These are phyloP conservation scores for Chesias legatella DNA, from an alignment of 2,888 invertebrate genomes.

Conservation along the genomic window DNA sequence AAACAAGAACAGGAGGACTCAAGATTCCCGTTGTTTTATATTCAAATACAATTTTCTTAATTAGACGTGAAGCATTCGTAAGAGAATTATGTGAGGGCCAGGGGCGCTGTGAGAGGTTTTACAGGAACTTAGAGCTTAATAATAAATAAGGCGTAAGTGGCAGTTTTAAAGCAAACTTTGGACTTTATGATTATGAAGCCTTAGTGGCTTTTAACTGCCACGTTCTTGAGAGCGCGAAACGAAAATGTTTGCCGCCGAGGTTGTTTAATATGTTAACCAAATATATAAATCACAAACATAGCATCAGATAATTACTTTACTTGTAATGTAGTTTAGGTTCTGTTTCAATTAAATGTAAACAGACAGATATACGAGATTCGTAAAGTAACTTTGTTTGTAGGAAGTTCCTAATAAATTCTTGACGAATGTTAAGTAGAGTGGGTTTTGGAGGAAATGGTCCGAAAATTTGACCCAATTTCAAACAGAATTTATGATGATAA, in stretches of 20 bases:
- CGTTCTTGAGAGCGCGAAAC: constrained; percentile 19
- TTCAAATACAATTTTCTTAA: constrained; percentile 66
- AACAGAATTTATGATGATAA: constrained; percentile 5
- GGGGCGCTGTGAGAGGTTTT: constrained; percentile 27
- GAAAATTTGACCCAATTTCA: constrained; percentile 6
- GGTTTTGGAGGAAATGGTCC: constrained; percentile 5
- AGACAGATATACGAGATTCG: constrained; percentile 22
- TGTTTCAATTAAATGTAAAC: constrained; percentile 38
- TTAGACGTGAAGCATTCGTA: constrained; percentile 56
- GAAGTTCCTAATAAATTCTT: constrained; percentile 12
- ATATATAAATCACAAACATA: constrained; percentile 24
- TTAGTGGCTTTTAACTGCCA: constrained; percentile 27
- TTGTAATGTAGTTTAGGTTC: constrained; percentile 30
- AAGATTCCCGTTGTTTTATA: constrained; percentile 50
- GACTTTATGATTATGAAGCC: constrained; percentile 28
- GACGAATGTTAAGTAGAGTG: constrained; percentile 8
- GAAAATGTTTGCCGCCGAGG: constrained; percentile 12
- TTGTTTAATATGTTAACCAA: constrained; percentile 27
- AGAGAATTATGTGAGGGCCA: constrained; percentile 53
- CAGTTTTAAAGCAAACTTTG: constrained; percentile 31
- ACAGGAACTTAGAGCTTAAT: constrained; percentile 34
- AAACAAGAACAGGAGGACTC: constrained; percentile 44
- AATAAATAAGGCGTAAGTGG: constrained; percentile 38
- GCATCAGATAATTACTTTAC: constrained; percentile 23
- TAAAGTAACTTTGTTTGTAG: constrained; percentile 17